phyloP scores from a whole-genome alignment of 2,113 vertebrate genomes.

The Neolamprologus caudopunctatus region DNA sequence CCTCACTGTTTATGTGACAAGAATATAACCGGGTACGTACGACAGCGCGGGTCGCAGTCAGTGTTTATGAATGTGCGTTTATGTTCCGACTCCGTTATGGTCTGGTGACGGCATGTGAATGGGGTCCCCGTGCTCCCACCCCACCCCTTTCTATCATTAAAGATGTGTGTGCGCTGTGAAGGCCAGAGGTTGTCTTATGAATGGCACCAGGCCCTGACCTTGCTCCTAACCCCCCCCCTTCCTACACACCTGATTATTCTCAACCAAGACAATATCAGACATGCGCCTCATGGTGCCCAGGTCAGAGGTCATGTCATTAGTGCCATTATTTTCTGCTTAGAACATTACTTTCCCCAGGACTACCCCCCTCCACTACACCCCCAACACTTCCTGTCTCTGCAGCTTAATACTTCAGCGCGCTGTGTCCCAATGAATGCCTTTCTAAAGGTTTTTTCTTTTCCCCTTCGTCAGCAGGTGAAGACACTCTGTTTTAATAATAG shows the following conservation, averaged over 20 bases:
- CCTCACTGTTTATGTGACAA: slow-evolving; percentile 42
- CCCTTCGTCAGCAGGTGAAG: slow-evolving; percentile 27
- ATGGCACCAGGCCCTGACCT: slow-evolving; percentile 9
- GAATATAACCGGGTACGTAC: slow-evolving; percentile 1
- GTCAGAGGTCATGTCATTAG: slow-evolving; percentile 49
- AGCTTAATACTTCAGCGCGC: background rate
- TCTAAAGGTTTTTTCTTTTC: background rate
- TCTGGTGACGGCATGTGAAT: slow-evolving; percentile 3
- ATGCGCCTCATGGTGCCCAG: background rate
- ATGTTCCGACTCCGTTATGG: slow-evolving; percentile 18
- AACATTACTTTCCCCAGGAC: background rate
- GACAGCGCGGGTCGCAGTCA: background rate
- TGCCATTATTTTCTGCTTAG: slow-evolving; percentile 20
- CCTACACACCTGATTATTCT: background rate
- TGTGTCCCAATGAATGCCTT: background rate
- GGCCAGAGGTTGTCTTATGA: background rate
- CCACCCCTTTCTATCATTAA: background rate
- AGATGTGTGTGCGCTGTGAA: background rate
- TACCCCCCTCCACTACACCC: background rate
- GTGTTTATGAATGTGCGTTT: slow-evolving; percentile 19
- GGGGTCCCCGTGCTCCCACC: background rate
- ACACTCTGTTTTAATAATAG: background rate
- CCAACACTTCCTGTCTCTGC: slow-evolving; percentile 1
- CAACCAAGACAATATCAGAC: slow-evolving; percentile 3
- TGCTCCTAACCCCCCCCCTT: background rate